phyloP scores from a whole-genome alignment of 2,113 vertebrate genomes.

The Chroicocephalus ridibundus region DNA sequence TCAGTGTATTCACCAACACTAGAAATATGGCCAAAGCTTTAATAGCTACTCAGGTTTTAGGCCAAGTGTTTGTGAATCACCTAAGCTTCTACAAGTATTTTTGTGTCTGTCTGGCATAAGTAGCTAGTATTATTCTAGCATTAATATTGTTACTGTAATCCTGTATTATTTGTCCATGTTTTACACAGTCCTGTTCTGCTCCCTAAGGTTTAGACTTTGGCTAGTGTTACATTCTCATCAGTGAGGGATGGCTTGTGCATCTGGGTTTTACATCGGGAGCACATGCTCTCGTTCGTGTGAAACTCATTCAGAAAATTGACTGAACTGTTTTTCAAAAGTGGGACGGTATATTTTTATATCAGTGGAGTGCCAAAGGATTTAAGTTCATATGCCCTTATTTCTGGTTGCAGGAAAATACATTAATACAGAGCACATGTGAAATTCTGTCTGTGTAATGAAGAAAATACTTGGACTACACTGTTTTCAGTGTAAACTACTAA shows the following conservation, averaged over 20 bases:
- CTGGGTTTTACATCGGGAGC: constrained; percentile 19
- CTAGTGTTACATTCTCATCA: neutral
- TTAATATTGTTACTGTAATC: neutral
- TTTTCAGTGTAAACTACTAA: neutral
- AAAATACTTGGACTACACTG: neutral
- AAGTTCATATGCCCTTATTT: neutral
- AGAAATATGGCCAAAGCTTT: neutral
- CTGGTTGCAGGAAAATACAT: constrained; percentile 29
- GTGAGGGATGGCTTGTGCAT: neutral
- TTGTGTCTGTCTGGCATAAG: neutral
- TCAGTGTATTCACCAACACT: neutral
- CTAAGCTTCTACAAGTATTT: neutral
- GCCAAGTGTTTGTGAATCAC: neutral
- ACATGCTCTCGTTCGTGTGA: neutral
- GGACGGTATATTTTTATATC: neutral
- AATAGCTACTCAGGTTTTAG: neutral
- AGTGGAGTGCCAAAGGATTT: neutral
- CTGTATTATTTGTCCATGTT: neutral
- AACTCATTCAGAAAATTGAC: constrained; percentile 59
- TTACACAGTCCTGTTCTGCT: neutral
- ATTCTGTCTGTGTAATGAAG: neutral
- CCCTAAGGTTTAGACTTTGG: neutral
- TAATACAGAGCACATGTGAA: neutral
- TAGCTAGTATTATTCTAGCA: neutral
- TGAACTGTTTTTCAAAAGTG: neutral